Conservation (phyloP, 2,797 vertebrate genomes). For the Bryconaethiops microstoma region DNA sequence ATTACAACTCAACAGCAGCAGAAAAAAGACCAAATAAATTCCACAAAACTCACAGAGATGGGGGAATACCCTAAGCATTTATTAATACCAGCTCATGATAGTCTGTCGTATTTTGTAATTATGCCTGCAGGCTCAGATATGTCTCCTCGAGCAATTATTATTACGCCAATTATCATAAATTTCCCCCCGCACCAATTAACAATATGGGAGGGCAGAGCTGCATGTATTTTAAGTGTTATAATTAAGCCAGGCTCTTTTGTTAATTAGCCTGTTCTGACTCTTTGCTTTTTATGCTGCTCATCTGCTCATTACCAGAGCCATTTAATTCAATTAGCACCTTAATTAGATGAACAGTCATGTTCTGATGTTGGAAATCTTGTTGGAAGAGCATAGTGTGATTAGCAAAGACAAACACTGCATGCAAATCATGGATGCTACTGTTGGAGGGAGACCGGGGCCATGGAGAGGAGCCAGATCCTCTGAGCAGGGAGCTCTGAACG, state of each 20-base stretch:
- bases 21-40: not conserved
- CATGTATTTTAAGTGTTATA: conserved; percentile 97
- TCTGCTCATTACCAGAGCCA: conserved; percentile 95
- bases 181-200: conserved; percentile 94
- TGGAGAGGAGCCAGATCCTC: conserved; percentile 68
- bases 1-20: not conserved
- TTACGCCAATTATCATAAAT: conserved; percentile 99
- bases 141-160: conserved; percentile 80
- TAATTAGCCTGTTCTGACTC: conserved; percentile 99
- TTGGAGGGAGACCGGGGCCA: conserved; percentile 71
- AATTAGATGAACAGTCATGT: conserved; percentile 98
- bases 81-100: conserved; percentile 78
- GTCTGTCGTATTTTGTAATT: conserved; percentile 85
- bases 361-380: conserved; percentile 90
- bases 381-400: conserved; percentile 84
- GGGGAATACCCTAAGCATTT: conserved; percentile 66
- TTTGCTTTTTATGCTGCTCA: conserved; percentile 96
- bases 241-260: conserved; percentile 96
- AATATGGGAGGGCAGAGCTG: conserved; percentile 85
- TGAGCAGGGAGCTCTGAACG: conserved; percentile 6
- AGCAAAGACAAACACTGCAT: conserved; percentile 93
- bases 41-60: not conserved
- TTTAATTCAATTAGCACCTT: conserved; percentile 99
- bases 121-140: conserved; percentile 74
- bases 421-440: conserved; percentile 83